Percentiles rank a stretch among this genome's conserved stretches.
These are phyloP conservation scores for Pipistrellus nathusii DNA, from an alignment of 2,797 vertebrate species.

Conservation along the genomic window DNA sequence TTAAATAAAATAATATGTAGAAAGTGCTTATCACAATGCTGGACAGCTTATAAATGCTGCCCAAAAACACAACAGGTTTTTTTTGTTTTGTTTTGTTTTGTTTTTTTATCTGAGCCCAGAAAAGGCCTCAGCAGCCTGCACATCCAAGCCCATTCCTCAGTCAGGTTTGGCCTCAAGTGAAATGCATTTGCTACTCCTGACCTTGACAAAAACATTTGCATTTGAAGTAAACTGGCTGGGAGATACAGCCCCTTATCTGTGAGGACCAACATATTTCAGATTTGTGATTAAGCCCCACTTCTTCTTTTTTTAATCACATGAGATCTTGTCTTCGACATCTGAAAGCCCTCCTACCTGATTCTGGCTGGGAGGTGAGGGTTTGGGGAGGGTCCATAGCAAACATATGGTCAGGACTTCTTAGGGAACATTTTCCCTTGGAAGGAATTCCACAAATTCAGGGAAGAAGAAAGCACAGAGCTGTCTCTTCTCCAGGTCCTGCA, in stretches of 20 bases:
- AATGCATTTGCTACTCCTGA: background rate
- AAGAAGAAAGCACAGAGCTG: background rate
- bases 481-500: no score
- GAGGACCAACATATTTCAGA: background rate
- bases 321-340: background rate
- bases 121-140: no score
- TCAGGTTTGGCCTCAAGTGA: background rate
- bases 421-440: no score
- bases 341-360: background rate
- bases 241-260: background rate
- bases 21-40: background rate
- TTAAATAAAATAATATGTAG: background rate
- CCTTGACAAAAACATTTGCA: background rate
- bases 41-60: background rate
- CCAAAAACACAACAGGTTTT: background rate
- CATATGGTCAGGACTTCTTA: no score
- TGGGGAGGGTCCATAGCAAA: background rate
- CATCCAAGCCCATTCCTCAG: background rate
- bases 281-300: background rate
- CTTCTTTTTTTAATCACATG: background rate
- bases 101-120: background rate
- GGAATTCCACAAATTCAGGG: background rate
- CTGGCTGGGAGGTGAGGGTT: background rate
- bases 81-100: background rate
- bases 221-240: background rate